A percentile compares a stretch with the other conserved stretches of the same genome.
Conservation (phyloP, 2,113 vertebrate species). For the Pangasianodon hypophthalmus region DNA sequence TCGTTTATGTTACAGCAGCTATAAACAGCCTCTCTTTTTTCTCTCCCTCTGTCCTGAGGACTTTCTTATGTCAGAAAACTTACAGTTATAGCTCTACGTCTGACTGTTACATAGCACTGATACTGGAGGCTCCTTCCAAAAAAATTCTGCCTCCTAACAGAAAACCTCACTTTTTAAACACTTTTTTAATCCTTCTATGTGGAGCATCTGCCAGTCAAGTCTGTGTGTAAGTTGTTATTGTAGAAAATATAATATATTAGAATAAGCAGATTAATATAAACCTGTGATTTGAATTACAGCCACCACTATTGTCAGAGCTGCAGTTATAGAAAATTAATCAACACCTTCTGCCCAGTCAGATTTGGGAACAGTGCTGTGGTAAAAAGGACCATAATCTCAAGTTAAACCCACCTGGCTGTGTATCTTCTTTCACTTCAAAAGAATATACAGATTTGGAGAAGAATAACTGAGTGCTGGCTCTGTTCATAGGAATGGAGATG, state of each 20-base stretch:
- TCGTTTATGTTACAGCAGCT: neutral
- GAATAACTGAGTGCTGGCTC: slow-evolving; percentile 61
- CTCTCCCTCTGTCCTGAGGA: neutral
- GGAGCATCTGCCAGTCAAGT: neutral
- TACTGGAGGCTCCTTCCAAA: neutral
- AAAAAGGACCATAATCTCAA: neutral
- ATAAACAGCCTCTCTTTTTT: neutral
- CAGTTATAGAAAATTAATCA: neutral
- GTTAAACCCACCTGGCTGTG: slow-evolving; percentile 66
- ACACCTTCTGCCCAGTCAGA: neutral
- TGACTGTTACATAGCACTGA: neutral
- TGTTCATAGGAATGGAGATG: slow-evolving; percentile 52
- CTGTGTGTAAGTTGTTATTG: neutral
- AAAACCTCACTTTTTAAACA: neutral
- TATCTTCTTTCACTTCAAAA: slow-evolving; percentile 75
- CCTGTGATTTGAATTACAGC: neutral
- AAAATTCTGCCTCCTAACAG: neutral
- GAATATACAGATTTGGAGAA: slow-evolving; percentile 69
- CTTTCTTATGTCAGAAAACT: neutral
- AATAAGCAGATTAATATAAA: neutral
- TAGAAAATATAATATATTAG: neutral
- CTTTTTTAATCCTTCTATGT: neutral
- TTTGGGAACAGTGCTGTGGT: neutral
- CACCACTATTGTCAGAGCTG: neutral
- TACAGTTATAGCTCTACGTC: neutral